phyloP scores from a whole-genome alignment of 2,888 invertebrate species.

The Operophtera brumata region DNA sequence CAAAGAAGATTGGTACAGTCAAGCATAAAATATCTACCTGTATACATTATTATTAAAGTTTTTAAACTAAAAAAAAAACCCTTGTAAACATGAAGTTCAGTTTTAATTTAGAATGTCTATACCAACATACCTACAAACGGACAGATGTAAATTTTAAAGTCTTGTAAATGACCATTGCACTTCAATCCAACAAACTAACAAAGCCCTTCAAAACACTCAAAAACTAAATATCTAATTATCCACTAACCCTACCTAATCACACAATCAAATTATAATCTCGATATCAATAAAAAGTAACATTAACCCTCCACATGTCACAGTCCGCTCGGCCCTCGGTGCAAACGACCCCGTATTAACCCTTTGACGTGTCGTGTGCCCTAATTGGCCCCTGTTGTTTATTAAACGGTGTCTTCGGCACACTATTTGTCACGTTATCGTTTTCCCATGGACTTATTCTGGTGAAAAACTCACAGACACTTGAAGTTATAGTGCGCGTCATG shows the following conservation, averaged over 20 bases:
- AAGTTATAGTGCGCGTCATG: too few relatives aligned
- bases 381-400: slow-evolving; percentile 69
- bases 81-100: too few relatives aligned
- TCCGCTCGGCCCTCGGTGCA: slow-evolving; percentile 37
- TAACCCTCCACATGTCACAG: slow-evolving; percentile 36
- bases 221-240: slow-evolving; percentile 21
- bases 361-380: slow-evolving; percentile 74
- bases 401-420: slow-evolving; percentile 61
- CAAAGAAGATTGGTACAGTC: too few relatives aligned
- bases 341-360: slow-evolving; percentile 66
- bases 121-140: too few relatives aligned
- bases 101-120: too few relatives aligned
- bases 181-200: too few relatives aligned
- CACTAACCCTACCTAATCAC: slow-evolving; percentile 30
- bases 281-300: slow-evolving; percentile 41
- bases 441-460: slow-evolving; percentile 60
- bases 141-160: too few relatives aligned
- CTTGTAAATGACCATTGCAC: too few relatives aligned
- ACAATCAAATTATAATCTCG: slow-evolving; percentile 34
- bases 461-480: neutral
- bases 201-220: slow-evolving; percentile 5
- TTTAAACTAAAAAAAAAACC: too few relatives aligned
- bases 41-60: too few relatives aligned
- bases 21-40: too few relatives aligned
- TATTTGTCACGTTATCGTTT: slow-evolving; percentile 57